These are phyloP conservation scores for Ernsta delagoae DNA, from an alignment of 2,888 invertebrate species.

Conservation along the genomic window DNA sequence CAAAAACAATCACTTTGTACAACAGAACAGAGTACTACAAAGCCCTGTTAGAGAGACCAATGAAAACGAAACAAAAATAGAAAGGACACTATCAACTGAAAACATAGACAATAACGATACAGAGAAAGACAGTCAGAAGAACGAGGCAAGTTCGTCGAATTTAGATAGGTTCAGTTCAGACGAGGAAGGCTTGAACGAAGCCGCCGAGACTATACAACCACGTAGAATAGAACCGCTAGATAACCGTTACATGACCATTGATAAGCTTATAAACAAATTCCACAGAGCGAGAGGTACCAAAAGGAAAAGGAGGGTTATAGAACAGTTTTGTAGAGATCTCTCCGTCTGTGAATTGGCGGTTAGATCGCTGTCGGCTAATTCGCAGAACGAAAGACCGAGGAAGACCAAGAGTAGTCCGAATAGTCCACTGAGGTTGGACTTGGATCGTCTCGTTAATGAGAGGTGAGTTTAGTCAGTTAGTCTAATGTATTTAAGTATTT, in stretches of 20 bases:
- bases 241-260: constrained; percentile 64
- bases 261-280: constrained; percentile 68
- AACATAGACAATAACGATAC: constrained; percentile 68
- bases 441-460: constrained; percentile 79
- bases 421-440: constrained; percentile 68
- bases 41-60: constrained; percentile 56
- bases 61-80: constrained; percentile 56
- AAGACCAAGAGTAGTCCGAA: no score
- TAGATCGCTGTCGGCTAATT: no score
- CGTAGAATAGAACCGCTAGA: constrained; percentile 54
- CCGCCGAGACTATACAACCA: constrained; percentile 45
- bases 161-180: constrained; percentile 61
- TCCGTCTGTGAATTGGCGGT: no score
- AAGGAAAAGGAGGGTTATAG: constrained; percentile 38
- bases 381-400: no score
- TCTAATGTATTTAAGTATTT: no score
- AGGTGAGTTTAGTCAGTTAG: constrained; percentile 53
- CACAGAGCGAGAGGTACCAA: constrained; percentile 26
- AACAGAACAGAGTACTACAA: constrained; percentile 75
- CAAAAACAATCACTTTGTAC: constrained; percentile 68
- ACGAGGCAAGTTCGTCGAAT: constrained; percentile 69
- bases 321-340: constrained; percentile 46
- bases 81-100: constrained; percentile 37
- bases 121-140: constrained; percentile 66
- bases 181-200: constrained; percentile 54